Evolutionary conservation across 2,888 invertebrate genomes (phyloP), one percentile per base, ranked within the genome.

Genomic region (Napeogenes inachia): DNA sequence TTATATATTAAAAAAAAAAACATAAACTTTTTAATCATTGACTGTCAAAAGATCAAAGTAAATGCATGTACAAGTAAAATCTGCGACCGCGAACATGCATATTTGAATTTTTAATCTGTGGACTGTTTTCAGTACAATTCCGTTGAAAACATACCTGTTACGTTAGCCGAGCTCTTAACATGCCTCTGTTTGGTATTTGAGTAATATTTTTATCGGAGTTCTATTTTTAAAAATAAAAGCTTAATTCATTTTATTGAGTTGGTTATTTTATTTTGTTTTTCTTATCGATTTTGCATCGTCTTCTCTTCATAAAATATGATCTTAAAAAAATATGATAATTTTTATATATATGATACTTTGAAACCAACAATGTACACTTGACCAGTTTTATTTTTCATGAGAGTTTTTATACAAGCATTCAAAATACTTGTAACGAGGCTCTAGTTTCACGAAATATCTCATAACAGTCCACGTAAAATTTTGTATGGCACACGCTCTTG

Each of bases 31-130:
- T 42, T 42, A 42, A 42, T 42, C 42, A 42, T 42, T 0, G 12
- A 42, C 10, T 10, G 42, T 42, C 42, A 42, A 61, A 45, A 35
- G 58, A 59, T 61, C 58, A 60, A 61, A 56, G 56, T 54, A 46
- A 60, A 64, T 50, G 57, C 57, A 38, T 45, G 33, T 13, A 45
- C 45, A 61, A 21, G 45, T 61, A 46, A 56, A 45, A 61, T 57
- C 54, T 45, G 54, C 57, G 57, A 30, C 56, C 55, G 64, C 53
- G 30, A 45, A 45, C 60, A 57, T 61, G 59, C 59, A 58, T 55
- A 60, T 74, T 73, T 80, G 77, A 78, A 81, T 79, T 74, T 80
- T 81, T 80, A 77, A 80, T 78, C 68, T 67, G 75, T 73, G 73
- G 75, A 79, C 75, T 74, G 71, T 74, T 74, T 73, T 70, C 72